Base-by-base conservation (phyloP, 2,888 invertebrate species). In the Ennomos fuscantarius region DNA sequence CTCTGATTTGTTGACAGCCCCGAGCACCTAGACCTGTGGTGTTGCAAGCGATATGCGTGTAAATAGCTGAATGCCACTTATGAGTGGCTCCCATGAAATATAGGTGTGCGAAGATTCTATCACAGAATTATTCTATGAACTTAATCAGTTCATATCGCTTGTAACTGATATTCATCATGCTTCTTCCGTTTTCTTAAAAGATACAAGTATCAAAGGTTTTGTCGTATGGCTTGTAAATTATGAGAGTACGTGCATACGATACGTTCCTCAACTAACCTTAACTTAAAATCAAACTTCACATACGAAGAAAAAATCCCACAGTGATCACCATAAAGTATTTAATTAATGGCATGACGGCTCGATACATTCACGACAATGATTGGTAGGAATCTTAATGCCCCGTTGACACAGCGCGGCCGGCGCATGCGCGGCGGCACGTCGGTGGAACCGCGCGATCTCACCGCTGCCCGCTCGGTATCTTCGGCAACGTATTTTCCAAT, bases 401-500 rank as follows among this genome's bases (percentile, higher is more conserved):
- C 50, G 48, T 47, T 50, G 63, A 56, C 58, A 55, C 53, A 59
- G 67, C 65, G 46, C 51, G 44, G 59, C 50, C 49, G 61, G 52
- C 51, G 54, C 46, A 1, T 34, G 36, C n/a, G 53, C 41, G 50
- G 41, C 46, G 64, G 51, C 65, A 70, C 75, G 72, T 70, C 70
- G 76, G 76, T 72, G 79, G 75, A 77, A 61, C 65, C 54, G 53
- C 60, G 54, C 60, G 56, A 60, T 57, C 62, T 59, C 62, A 56
- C 66, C 48, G 57, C 55, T 37, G 33, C 35, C 52, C 52, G 49
- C 32, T 57, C 55, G 50, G 58, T 66, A 66, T 81, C 76, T 77
- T 78, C 74, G 74, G 72, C 82, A 77, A 79, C 76, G 81, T 87
- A 86, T 89, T 89, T 89, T 90, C 89, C 87, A 89, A 90, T 89